Percentiles rank a stretch among this genome's conserved stretches.
These are phyloP conservation scores for Eupithecia subumbrata DNA, from an alignment of 2,888 invertebrate genomes.

Conservation along the genomic window DNA sequence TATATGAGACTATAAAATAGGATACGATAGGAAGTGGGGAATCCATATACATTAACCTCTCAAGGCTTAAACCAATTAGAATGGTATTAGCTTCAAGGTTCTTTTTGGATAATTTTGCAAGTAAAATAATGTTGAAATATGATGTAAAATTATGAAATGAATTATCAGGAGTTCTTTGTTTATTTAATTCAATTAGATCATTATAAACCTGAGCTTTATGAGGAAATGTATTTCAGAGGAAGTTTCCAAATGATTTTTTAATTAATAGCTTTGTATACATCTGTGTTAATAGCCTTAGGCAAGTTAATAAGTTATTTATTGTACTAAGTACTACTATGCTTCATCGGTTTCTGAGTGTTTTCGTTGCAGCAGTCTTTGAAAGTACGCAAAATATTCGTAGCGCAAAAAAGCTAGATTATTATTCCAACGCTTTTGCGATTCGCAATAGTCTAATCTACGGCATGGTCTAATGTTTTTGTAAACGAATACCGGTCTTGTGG, in stretches of 20 bases:
- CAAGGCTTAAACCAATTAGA: slow-evolving; percentile 13
- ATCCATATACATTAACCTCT: background rate
- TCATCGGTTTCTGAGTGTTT: background rate
- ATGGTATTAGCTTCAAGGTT: slow-evolving; percentile 3
- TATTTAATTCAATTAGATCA: background rate
- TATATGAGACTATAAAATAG: background rate
- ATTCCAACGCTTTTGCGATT: slow-evolving; percentile 27
- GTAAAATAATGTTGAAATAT: background rate
- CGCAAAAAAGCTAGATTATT: slow-evolving; percentile 47
- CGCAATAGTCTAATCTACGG: background rate
- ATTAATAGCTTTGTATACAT: background rate
- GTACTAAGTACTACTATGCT: background rate
- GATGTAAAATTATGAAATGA: background rate
- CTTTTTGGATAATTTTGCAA: background rate
- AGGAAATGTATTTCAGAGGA: background rate
- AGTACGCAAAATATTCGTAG: background rate
- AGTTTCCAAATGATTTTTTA: background rate
- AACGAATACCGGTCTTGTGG: slow-evolving; percentile 45
- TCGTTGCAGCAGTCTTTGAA: background rate
- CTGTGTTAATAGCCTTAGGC: background rate
- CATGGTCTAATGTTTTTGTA: slow-evolving; percentile 7
- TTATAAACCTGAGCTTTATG: background rate
- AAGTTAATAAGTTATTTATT: background rate
- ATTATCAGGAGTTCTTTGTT: background rate
- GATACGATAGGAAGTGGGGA: background rate